These are phyloP conservation scores for Octodonta nipae DNA, from an alignment of 2,888 invertebrate species.

Conservation along the genomic window DNA sequence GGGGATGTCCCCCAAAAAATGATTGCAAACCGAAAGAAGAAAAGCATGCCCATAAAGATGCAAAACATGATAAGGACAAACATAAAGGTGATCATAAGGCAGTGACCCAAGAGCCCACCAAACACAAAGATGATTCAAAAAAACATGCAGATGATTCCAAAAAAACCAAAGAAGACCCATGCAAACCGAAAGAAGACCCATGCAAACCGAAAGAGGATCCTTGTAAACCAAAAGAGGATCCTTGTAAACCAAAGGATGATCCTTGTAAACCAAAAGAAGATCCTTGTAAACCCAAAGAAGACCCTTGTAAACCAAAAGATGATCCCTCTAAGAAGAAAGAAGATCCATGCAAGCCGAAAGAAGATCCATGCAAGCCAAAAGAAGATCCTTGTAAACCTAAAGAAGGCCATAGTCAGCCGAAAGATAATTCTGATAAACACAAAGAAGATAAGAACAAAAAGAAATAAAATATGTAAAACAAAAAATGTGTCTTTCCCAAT, in stretches of 20 bases:
- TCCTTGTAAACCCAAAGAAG: conserved; percentile 12
- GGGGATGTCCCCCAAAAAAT: not conserved
- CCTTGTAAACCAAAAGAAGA: conserved; percentile 13
- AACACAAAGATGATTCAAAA: conserved; percentile 12
- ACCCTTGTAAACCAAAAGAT: conserved; percentile 2
- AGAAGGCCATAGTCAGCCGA: too few relatives aligned
- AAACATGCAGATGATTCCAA: conserved; percentile 8
- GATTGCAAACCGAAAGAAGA: not conserved
- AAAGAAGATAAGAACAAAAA: conserved; percentile 3
- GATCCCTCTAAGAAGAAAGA: conserved; percentile 4
- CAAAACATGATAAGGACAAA: conserved; percentile 2
- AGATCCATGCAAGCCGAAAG: conserved; percentile 5
- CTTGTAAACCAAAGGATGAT: conserved; percentile 12
- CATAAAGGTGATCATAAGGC: not conserved
- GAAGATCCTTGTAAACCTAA: not conserved
- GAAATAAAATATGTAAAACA: not conserved
- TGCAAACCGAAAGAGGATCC: conserved; percentile 13
- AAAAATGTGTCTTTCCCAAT: too few relatives aligned
- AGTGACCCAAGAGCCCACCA: conserved; percentile 10
- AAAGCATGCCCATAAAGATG: not conserved
- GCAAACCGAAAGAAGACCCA: conserved; percentile 13
- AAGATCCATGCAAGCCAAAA: conserved; percentile 6
- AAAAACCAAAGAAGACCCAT: conserved; percentile 9
- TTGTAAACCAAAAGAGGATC: conserved; percentile 13
- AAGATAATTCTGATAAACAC: not conserved